A percentile compares a stretch with the other conserved stretches of the same genome.
Evolutionary conservation across 2,797 vertebrate genomes (phyloP).

Genomic region (Pteropus rufus): DNA sequence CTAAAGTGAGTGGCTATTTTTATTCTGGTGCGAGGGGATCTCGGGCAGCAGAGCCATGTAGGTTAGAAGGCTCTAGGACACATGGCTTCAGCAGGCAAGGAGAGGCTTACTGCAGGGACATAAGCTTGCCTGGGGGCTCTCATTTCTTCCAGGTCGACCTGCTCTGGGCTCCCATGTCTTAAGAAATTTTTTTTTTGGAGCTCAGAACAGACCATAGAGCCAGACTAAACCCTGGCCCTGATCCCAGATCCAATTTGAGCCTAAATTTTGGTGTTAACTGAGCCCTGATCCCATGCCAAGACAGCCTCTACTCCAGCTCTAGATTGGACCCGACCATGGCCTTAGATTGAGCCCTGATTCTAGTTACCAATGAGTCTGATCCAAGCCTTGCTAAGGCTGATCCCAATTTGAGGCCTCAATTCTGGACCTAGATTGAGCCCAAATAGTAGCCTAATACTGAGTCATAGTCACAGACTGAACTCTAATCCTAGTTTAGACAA

Average conservation of each 20-base stretch:
- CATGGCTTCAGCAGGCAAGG: background rate
- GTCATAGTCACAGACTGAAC: background rate
- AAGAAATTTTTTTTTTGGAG: background rate
- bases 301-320: background rate
- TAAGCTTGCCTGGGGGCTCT: background rate
- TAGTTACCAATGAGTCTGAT: background rate
- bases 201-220: background rate
- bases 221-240: background rate
- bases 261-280: background rate
- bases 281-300: background rate
- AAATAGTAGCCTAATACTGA: background rate
- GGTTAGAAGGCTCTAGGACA: slow-evolving; percentile 75
- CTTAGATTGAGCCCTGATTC: background rate
- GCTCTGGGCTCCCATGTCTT: background rate
- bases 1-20: slow-evolving; percentile 76
- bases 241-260: background rate
- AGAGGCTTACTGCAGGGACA: background rate
- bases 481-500: background rate
- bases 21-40: slow-evolving; percentile 73
- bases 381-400: background rate
- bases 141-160: background rate
- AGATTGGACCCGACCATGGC: background rate
- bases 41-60: slow-evolving; percentile 72
- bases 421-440: background rate
- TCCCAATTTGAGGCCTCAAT: background rate